A percentile compares a stretch with the other conserved stretches of the same genome.
Evolutionary conservation across 2,888 invertebrate genomes (phyloP).

Genomic region (Pachydiplax longipennis): DNA sequence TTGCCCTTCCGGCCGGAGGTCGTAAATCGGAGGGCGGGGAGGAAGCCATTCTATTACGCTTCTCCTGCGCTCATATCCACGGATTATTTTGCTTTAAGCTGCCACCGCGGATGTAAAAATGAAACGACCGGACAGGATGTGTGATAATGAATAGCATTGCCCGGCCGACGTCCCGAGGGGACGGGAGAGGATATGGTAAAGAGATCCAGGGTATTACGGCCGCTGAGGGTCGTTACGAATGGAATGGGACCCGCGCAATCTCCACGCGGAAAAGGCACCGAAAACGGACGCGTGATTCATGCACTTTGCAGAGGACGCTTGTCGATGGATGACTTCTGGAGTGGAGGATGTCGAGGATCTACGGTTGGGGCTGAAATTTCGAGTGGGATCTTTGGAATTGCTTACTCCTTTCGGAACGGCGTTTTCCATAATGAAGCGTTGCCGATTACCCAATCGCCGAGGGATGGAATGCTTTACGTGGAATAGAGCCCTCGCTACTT

Average conservation of each 20-base stretch:
- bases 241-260: background rate
- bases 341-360: background rate
- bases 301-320: background rate
- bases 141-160: constrained; percentile 17
- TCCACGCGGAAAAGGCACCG: background rate
- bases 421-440: too few species aligned
- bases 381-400: too few species aligned
- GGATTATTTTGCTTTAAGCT: constrained; percentile 35
- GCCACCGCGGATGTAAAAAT: background rate
- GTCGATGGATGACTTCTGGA: background rate
- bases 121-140: constrained; percentile 26
- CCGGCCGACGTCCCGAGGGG: background rate
- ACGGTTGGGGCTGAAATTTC: too few species aligned
- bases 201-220: background rate
- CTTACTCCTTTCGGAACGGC: too few species aligned
- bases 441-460: too few species aligned
- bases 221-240: too few species aligned
- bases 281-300: background rate
- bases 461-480: too few species aligned
- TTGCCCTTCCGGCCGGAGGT: constrained; percentile 43
- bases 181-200: background rate
- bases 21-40: constrained; percentile 20
- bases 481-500: too few species aligned
- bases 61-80: background rate
- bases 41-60: background rate